Evolutionary conservation across 2,888 invertebrate species (phyloP), one percentile per base, ranked within the genome.

Genomic region (Brenthis hecate): DNA sequence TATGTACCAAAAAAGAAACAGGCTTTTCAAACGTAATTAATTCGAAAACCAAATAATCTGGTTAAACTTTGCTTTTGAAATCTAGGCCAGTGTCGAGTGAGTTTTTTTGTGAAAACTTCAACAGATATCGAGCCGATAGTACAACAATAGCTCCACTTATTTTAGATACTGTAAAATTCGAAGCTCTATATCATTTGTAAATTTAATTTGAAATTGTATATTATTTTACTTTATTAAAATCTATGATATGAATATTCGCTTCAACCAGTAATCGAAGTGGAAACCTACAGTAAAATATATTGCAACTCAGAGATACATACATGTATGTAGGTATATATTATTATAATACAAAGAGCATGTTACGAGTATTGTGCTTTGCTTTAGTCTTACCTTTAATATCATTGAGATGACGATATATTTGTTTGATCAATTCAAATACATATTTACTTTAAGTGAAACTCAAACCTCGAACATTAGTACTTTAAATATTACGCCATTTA

Each of bases 111-210:
- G 3, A 32, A 60, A 16, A 50, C 60, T 50, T 50, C 28, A 60
- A 32, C 48, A 60, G 50, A 60, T 60, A 50, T 60, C 50, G 50
- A 28, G 60, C 50, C 50, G 60, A 60, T 60, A 60, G 60, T 13
- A 32, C 16, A 60, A 60, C 50, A 60, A 60, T 50, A 50, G 60
- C 60, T 32, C 32, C 28, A 60, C 32, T 50, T 28, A 60, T 60
- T 60, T 50, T 47, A 48, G 28, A 58, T 50, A n/a, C 13, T 60
- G 16, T 50, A 32, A 60, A 60, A 16, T 50, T 60, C 48, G 32
- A 50, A 60, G 28, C 16, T 32, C 50, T 16, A 3, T 11, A 50
- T 50, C 11, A 60, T 1, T 60, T 60, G 28, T 11, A 14, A 23
- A 11, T 47, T 58, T 6, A 57, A 57, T 57, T 57, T 47, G 14